These are phyloP conservation scores for Ornithoptera alexandrae DNA, from an alignment of 2,888 invertebrate genomes.

Conservation along the genomic window DNA sequence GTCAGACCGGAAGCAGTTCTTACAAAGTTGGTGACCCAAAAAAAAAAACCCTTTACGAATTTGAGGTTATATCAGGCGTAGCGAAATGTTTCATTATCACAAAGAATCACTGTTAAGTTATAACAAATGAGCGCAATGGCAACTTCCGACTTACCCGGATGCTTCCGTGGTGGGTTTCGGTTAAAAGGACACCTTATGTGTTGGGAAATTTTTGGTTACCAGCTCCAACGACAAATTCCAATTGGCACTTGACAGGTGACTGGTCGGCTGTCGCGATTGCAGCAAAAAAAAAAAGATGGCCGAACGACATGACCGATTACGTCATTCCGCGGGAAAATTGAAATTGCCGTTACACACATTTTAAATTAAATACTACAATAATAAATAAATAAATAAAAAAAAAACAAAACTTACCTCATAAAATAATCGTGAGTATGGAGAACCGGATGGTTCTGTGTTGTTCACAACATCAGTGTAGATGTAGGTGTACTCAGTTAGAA, in stretches of 20 bases:
- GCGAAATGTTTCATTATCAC: constrained; percentile 40
- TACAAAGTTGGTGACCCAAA: constrained; percentile 69
- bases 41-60: constrained; percentile 42
- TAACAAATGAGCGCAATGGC: constrained; percentile 36
- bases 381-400: constrained; percentile 24
- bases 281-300: constrained; percentile 63
- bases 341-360: constrained; percentile 55
- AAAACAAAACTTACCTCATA: constrained; percentile 63
- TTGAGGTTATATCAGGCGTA: constrained; percentile 36
- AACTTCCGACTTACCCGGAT: constrained; percentile 69
- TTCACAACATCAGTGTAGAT: constrained; percentile 58
- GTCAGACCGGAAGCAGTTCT: neutral
- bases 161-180: constrained; percentile 67
- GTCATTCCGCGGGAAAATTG: constrained; percentile 72
- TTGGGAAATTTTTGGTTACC: constrained; percentile 54
- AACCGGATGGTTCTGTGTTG: constrained; percentile 52
- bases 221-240: constrained; percentile 47
- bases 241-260: constrained; percentile 63
- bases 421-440: constrained; percentile 48
- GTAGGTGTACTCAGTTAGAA: constrained; percentile 58
- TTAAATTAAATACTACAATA: constrained; percentile 25
- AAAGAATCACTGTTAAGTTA: constrained; percentile 29
- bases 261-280: constrained; percentile 38
- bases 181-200: constrained; percentile 58
- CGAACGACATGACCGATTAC: constrained; percentile 51